phyloP scores from a whole-genome alignment of 2,113 vertebrate species.

The Laticauda laticaudata region DNA sequence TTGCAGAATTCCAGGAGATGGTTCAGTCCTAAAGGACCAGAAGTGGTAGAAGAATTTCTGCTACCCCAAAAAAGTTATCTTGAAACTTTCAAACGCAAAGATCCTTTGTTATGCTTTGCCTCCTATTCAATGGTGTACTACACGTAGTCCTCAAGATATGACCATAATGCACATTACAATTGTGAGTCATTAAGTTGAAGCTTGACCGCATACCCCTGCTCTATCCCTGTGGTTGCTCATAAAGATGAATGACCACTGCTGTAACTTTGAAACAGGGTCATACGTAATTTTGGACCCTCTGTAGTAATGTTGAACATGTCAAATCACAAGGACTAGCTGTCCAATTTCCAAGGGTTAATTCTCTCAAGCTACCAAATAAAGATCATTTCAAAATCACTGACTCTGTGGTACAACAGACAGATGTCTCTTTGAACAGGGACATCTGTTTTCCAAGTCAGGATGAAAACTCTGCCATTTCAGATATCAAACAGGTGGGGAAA shows the following conservation, averaged over 20 bases:
- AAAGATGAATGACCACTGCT: no score
- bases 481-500: neutral
- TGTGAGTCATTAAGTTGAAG: neutral
- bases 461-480: neutral
- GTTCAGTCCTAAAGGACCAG: slow-evolving; percentile 81
- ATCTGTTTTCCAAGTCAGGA: slow-evolving; percentile 7
- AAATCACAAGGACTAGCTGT: no score
- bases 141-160: neutral
- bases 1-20: slow-evolving; percentile 88
- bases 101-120: slow-evolving; percentile 32
- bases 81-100: slow-evolving; percentile 48
- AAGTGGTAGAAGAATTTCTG: slow-evolving; percentile 21
- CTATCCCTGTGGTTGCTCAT: neutral
- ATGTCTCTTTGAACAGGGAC: slow-evolving; percentile 31
- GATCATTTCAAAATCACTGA: slow-evolving; percentile 24
- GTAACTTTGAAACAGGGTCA: no score
- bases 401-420: slow-evolving; percentile 59
- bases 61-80: slow-evolving; percentile 37
- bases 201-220: neutral
- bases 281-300: no score
- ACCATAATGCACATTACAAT: neutral
- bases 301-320: no score
- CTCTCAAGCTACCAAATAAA: slow-evolving; percentile 21
- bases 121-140: slow-evolving; percentile 35
- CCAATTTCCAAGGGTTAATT: slow-evolving; percentile 32